Evolutionary conservation across 2,888 invertebrate genomes (phyloP), one percentile per base, ranked within the genome.

Genomic region (Sisyra terminalis): DNA sequence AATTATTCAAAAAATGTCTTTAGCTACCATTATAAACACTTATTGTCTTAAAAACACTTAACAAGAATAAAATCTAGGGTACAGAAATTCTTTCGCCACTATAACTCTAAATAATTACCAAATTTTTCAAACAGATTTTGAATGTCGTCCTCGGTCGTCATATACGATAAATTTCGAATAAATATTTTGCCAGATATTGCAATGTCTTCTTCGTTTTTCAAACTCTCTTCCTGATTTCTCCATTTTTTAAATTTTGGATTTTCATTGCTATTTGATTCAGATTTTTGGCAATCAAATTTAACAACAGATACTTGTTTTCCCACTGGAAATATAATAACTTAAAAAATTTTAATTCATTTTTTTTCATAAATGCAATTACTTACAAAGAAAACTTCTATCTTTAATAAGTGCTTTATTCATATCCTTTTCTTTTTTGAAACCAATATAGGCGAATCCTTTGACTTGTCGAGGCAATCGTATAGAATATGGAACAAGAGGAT

Each of bases 181-280:
- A 90, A 97, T 53, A 97, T 81, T 50, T 84, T 74, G 2, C 97
- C 97, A 49, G 93, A 90, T 57, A 89, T 89, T 1, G 79, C 84
- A 46, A 89, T 81, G 48, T 71, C 73, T 58, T 89, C 89, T 59
- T 82, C 85, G 53, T 73, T 71, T 52, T 73, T 71, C 2, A 81
- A 50, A 9, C 65, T 61, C 31, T 76, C 73, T 55, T 75, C 71
- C 55, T 80, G 77, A 13, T 65, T 64, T 46, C 66, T 65, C 78
- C 79, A 80, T 50, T 36, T 42, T 30, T 29, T 29, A 40, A 40
- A 15, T 40, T 29, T 29, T 14, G 48, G 11, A 34, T 55, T 49
- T 8, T 51, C 50, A 34, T 47, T 49, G 10, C 51, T 49, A 29
- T 51, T 46, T 29, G 51, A 47, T 2, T 48, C 45, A 10, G 14